Evolutionary conservation across 2,888 invertebrate species (phyloP), one percentile per base, ranked within the genome.

Genomic region (Cosmopolites sordidus): DNA sequence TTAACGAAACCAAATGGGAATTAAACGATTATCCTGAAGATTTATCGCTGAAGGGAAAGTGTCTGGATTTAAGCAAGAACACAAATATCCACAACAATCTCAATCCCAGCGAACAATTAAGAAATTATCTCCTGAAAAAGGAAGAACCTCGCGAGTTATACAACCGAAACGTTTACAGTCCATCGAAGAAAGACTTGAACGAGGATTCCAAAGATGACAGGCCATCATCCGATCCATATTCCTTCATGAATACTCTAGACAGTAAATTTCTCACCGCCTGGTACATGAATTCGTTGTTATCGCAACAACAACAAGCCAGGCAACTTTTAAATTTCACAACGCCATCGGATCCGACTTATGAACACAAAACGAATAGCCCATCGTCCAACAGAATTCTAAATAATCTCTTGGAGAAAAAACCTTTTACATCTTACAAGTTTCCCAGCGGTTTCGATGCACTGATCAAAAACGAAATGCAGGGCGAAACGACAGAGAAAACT

Each of bases 231-330:
- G 71, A 71, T 53, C 66, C 75, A 29, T 73, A 73, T 60, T 69
- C 72, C 12, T 71, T 75, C 66, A 70, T 75, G 43, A 72, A 74
- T 54, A 71, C 71, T 60, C 63, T 75, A 47, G 76, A 76, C 58
- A 74, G 73, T 54, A 76, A 76, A 61, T 73, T 76, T 53, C 60
- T 76, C 52, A 72, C 75, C 11, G 59, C 60, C 49, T 73, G 76
- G 72, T 76, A 76, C 64, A 73, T 76, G 73, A 75, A 73, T 60
- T 69, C 73, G 8, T 64, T 75, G 46, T 60, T 74, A 9, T 59
- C 57, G 45, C 64, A 65, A 41, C 50, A 43, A 16, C 44, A 41
- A n/a, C 40, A 40, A 16, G 15, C 17, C 40, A 15, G 17, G 17
- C 40, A 40, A 16, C 12, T 33, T 2, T n/a, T 33, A 33, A 33